Evolutionary conservation across 1,140 invertebrate genomes (phyloP).

Genomic region (Bombus balteatus): DNA sequence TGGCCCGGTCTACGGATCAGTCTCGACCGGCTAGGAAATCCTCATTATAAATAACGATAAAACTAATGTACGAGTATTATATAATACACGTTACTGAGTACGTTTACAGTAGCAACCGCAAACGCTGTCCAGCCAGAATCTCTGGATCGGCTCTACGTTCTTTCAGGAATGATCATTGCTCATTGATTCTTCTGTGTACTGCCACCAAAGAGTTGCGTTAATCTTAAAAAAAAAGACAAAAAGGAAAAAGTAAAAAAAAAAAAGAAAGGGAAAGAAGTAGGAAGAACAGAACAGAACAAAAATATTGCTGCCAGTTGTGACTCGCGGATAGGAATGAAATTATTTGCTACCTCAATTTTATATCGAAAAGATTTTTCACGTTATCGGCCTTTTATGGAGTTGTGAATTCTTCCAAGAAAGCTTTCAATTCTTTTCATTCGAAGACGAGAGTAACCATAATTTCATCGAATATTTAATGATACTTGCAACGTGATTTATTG

Average conservation of each 20-base stretch:
- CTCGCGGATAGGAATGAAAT: conserved; percentile 47
- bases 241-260: neutral
- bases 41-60: conserved; percentile 51
- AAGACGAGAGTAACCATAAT: neutral
- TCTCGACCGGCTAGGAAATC: conserved; percentile 50
- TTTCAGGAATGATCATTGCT: conserved; percentile 25
- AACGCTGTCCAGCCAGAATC: conserved; percentile 9
- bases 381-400: conserved; percentile 25
- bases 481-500: neutral
- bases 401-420: neutral
- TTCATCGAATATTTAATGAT: neutral
- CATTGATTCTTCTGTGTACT: conserved; percentile 40
- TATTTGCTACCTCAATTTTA: conserved; percentile 67
- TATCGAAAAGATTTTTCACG: conserved; percentile 26
- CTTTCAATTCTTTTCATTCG: conserved; percentile 15
- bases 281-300: neutral
- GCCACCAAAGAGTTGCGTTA: conserved; percentile 42
- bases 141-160: conserved; percentile 14
- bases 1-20: neutral
- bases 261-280: neutral
- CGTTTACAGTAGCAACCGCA: conserved; percentile 70
- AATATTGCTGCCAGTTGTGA: conserved; percentile 49
- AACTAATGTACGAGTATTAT: conserved; percentile 62
- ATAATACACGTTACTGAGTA: conserved; percentile 76
- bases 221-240: neutral